Base-by-base conservation (phyloP, 2,888 invertebrate genomes). In the Troides aeacus region DNA sequence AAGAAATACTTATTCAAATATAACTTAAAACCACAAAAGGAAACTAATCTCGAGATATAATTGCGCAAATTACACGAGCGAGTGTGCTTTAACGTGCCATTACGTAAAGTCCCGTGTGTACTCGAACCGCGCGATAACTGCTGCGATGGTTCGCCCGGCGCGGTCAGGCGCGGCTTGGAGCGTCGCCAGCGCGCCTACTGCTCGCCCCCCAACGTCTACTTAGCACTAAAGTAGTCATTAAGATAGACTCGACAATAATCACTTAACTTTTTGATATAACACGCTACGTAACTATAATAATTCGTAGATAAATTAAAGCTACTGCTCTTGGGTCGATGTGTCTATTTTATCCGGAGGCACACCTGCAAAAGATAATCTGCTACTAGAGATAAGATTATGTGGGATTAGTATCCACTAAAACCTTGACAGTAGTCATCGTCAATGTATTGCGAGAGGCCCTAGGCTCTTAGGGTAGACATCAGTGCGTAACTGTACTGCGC, bases 111-210 rank as follows among this genome's bases (percentile, higher is more conserved):
- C 42, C 23, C 64, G 53, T 24, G 78, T 78, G 74, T 80, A 71
- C 66, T 61, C 68, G 70, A 69, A 72, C 70, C 72, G 59, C 63
- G 79, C 80, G 86, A 83, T 89, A 89, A 88, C 88, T 85, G 87
- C 80, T 74, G 84, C 24, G n/a, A 23, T 64, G 62, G 83, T 81
- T 77, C 84, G 87, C 87, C 87, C 86, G 86, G 85, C 85, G 89
- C 81, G 87, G 83, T 81, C 85, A 85, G 87, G 87, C 81, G 88
- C 81, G 87, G 86, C 77, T 90, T 90, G 90, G 90, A 88, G 70
- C 73, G 21, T 1, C 75, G 89, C 90, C 90, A 91, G 84, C 3
- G 30, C 30, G 30, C 30, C 30, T 30, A 30, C 30, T 30, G 30
- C 30, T 30, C 74, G 81, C 85, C 84, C 85, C 73, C 84, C 68